These are phyloP conservation scores for Urechis unicinctus DNA, from an alignment of 2,888 invertebrate species.

Conservation along the genomic window DNA sequence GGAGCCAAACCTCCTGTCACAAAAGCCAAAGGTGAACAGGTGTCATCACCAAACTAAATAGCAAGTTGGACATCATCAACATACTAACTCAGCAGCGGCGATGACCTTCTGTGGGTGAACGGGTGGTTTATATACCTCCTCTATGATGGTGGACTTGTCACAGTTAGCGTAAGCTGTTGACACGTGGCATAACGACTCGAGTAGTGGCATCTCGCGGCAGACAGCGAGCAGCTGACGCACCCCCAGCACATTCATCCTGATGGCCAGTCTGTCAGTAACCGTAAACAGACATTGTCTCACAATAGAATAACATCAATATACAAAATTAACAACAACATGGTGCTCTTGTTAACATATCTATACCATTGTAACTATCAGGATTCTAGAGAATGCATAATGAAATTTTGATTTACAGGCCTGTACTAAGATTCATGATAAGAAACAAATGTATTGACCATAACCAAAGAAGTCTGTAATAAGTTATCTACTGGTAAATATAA, in stretches of 20 bases:
- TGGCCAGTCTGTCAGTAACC: conserved; percentile 49
- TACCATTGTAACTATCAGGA: too few relatives aligned
- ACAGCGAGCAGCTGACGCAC: conserved; percentile 16
- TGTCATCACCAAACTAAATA: not conserved
- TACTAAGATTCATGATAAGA: too few relatives aligned
- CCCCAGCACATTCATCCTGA: conserved; percentile 53
- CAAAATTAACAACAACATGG: too few relatives aligned
- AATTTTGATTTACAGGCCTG: too few relatives aligned
- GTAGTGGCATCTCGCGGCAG: conserved; percentile 13
- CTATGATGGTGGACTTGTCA: conserved; percentile 64
- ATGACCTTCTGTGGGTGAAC: conserved; percentile 47
- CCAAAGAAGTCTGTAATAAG: too few relatives aligned
- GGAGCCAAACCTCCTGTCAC: not conserved
- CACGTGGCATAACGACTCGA: conserved; percentile 65
- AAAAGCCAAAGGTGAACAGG: not conserved
- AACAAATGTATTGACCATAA: too few relatives aligned
- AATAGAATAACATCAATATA: not conserved
- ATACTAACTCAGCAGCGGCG: conserved; percentile 30
- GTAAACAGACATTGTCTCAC: too few relatives aligned
- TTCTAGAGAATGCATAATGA: too few relatives aligned
- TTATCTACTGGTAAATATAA: too few relatives aligned
- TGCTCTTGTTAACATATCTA: too few relatives aligned
- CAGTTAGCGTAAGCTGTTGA: conserved; percentile 81
- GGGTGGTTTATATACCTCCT: conserved; percentile 61
- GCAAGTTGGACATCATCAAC: too few relatives aligned